Percentiles rank a stretch among this genome's conserved stretches.
These are phyloP conservation scores for Polyergus mexicanus DNA, from an alignment of 1,140 invertebrate species.

Conservation along the genomic window DNA sequence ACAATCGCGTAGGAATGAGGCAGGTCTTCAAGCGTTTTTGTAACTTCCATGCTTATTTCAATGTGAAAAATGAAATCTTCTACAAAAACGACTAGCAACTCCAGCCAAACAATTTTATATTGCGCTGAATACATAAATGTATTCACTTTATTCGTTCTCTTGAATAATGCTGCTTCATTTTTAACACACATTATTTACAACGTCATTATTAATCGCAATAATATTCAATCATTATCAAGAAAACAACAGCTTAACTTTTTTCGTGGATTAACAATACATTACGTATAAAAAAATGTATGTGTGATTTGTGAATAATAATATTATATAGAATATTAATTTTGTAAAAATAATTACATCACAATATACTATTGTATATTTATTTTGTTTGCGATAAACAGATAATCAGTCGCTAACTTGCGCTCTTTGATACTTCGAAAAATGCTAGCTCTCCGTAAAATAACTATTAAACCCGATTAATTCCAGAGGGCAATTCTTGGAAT, in stretches of 20 bases:
- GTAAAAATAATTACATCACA: not conserved
- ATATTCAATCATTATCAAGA: not conserved
- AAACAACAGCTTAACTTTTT: not conserved
- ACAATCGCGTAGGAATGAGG: conserved; percentile 1
- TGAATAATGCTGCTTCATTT: not conserved
- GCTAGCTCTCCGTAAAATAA: conserved; percentile 68
- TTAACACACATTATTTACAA: not conserved
- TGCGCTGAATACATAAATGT: not conserved
- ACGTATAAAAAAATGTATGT: not conserved
- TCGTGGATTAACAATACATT: not conserved
- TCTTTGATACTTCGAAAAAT: not conserved
- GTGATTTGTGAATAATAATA: too few relatives aligned
- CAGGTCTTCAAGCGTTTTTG: conserved; percentile 17
- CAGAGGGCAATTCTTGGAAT: conserved; percentile 82
- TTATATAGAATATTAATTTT: not conserved
- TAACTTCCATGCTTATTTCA: conserved; percentile 8
- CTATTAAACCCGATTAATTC: conserved; percentile 81
- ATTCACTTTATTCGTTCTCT: not conserved
- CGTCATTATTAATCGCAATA: not conserved
- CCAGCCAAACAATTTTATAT: conserved; percentile 14
- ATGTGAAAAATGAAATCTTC: conserved; percentile 33
- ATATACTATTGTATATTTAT: too few relatives aligned
- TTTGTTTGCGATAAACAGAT: not conserved
- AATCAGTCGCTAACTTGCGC: not conserved
- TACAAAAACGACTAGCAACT: not conserved